Conservation (phyloP, 37 sponge, comb jelly and placozoan genomes). For the Spongilla lacustris region DNA sequence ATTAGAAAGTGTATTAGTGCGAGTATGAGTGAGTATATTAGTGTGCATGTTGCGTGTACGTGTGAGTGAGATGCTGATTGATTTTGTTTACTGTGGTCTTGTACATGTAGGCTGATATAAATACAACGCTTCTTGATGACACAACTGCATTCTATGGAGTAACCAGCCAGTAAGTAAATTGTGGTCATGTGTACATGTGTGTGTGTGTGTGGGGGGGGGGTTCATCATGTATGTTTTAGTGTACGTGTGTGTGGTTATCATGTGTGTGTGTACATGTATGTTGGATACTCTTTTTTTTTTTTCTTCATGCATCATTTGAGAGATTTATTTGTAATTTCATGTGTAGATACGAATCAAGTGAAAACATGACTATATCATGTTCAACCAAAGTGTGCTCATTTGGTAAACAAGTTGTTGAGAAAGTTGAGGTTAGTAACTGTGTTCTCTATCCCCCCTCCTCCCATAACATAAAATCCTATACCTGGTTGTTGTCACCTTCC, state of each 20-base stretch:
- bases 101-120: conserved; percentile 75
- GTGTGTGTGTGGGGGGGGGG: neutral
- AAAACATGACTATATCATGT: conserved; percentile 87
- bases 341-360: conserved; percentile 75
- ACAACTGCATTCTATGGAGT: conserved; percentile 86
- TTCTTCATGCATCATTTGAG: neutral
- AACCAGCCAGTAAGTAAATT: conserved; percentile 73
- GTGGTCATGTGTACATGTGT: neutral
- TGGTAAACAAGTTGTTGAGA: conserved; percentile 98
- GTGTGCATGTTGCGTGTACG: neutral
- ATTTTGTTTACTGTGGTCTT: neutral
- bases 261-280: neutral
- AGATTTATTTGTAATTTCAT: neutral
- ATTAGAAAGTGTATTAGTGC: too few relatives aligned
- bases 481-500: too few relatives aligned
- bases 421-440: conserved; percentile 82
- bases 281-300: neutral
- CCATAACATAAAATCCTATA: neutral
- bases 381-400: conserved; percentile 99
- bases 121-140: conserved; percentile 69
- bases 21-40: too few relatives aligned
- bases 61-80: too few relatives aligned
- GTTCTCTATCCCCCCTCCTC: neutral
- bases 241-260: neutral
- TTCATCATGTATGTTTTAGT: too few relatives aligned